These are phyloP conservation scores for Apeltes quadracus DNA, from an alignment of 2,113 vertebrate genomes.

Conservation along the genomic window DNA sequence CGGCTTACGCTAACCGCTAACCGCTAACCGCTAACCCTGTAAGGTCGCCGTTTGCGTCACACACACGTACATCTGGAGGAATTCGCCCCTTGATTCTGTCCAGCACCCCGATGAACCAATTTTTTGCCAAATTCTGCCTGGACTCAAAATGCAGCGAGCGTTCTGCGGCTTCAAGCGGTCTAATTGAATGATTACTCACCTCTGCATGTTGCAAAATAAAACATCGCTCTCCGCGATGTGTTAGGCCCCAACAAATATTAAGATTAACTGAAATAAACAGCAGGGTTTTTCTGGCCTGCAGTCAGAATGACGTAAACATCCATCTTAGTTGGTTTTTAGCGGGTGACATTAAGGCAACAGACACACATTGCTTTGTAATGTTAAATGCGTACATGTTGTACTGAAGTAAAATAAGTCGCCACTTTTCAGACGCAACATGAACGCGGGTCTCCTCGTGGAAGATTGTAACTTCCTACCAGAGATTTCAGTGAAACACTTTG, in stretches of 20 bases:
- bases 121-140: neutral
- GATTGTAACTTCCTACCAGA: neutral
- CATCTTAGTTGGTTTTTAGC: neutral
- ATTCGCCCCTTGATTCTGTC: neutral
- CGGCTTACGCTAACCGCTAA: conserved; percentile 62
- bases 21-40: too few relatives aligned
- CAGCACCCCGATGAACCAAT: neutral
- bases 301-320: neutral
- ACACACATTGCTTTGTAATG: too few relatives aligned
- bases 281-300: neutral
- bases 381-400: neutral
- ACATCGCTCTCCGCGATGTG: neutral
- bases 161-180: neutral
- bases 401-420: neutral
- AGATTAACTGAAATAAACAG: neutral
- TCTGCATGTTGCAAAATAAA: neutral
- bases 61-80: neutral
- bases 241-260: too few relatives aligned
- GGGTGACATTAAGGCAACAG: too few relatives aligned
- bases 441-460: neutral
- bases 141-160: neutral
- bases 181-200: conserved; percentile 3
- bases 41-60: neutral
- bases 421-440: neutral
- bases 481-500: neutral